Evolutionary conservation across 2,888 invertebrate species (phyloP), one percentile per base, ranked within the genome.

Genomic region (Ochropleura leucogaster): DNA sequence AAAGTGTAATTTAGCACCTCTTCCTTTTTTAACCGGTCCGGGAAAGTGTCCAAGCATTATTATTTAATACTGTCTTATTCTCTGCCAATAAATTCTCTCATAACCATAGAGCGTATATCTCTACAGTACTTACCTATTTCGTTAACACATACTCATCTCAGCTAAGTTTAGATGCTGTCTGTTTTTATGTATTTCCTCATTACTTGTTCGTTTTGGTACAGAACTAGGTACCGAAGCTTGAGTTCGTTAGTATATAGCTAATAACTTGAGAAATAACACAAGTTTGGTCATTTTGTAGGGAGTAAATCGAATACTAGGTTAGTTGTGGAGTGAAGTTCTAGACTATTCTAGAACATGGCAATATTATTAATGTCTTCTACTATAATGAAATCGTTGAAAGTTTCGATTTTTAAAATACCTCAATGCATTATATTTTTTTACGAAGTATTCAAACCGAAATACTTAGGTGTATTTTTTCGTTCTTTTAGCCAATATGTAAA

Each of bases 141-240:
- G 53, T 68, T 42, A 73, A 68, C 71, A 67, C 53, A 74, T 55
- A 47, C 57, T 55, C 42, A 44, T 59, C 30, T 53, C 16, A 49
- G 65, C 71, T 70, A 63, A 57, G 55, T 73, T 70, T 80, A 83
- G 68, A 57, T 47, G 30, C 20, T 66, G 57, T 71, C 67, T 72
- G 74, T 49, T 69, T 82, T 81, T 65, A 84, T 63, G 75, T 30
- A n/a, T 65, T 84, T 84, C 84, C 79, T 79, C 82, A 79, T 79
- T 81, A 53, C 84, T 30, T 60, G 55, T 70, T 68, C 55, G n/a
- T 74, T 72, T 76, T 42, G 20, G 69, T 59, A 53, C 46, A 40
- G 18, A 72, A 80, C 30, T 30, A 30, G 30, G 64, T 70, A 16
- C 68, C 6, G 46, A 75, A 63, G 49, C 30, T 42, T 74, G 49